Evolutionary conservation across 1,140 invertebrate species (phyloP), one percentile per base, ranked within the genome.

Genomic region (Propsilocerus akamusi): DNA sequence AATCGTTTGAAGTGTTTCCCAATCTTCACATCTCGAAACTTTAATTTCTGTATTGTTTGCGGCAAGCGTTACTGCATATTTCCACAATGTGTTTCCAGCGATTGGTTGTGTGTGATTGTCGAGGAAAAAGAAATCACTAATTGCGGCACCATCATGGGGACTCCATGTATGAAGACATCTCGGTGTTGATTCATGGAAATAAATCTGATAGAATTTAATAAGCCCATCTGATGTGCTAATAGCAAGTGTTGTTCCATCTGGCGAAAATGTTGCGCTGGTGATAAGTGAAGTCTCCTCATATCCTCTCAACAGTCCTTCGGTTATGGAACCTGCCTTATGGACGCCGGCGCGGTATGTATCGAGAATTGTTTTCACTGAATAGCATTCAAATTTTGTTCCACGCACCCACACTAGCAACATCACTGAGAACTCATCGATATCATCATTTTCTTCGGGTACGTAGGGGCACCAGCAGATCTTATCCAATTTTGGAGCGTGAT

Each of bases 1-100:
- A 49, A 96, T 78, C 0, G 84, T 92, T 67, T 97, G 92, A 14
- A 95, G 68, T 60, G 91, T 95, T 25, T 74, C 75, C 93, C 93
- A 97, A 0, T 85, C 74, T 59, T 93, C 84, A 64, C 93, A 97
- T 7, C 86, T 88, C 90, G 92, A 96, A 22, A 97, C 68, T 68
- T 94, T 96, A 12, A 97, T 68, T 59, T 90, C 87, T 0, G 84
- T 81, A 66, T 95, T 95, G 59, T 90, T 78, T 53, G 88, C 79
- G 8, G 85, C 81, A 1, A 89, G 89, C 2, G 92, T 96, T 14
- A 97, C 72, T 4, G 86, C 86, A 70, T 84, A 94, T 61, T 92
- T 91, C 93, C 93, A 97, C 65, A 92, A 88, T 61, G 25, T 20
- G 47, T 28, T 52, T 46, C 47, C 84, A 26, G 83, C 72, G 58